Conservation (phyloP, 2,888 invertebrate species). For the Spilarctia lutea region DNA sequence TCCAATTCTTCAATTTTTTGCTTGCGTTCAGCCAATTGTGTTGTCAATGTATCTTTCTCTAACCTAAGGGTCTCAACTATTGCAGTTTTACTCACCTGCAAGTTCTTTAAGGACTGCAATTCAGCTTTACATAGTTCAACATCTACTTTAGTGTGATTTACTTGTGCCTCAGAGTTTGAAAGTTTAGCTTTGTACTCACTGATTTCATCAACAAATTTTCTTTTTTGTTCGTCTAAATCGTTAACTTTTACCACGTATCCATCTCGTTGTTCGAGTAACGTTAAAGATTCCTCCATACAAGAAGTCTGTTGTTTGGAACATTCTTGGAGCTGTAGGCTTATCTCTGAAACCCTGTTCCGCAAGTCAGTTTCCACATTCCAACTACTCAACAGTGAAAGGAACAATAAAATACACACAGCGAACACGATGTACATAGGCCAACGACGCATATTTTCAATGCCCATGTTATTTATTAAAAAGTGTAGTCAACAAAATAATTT, state of each 20-base stretch:
- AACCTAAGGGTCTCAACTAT: conserved; percentile 79
- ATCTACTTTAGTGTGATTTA: conserved; percentile 75
- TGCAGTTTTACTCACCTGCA: conserved; percentile 80
- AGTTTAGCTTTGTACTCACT: conserved; percentile 67
- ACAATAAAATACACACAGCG: conserved; percentile 76
- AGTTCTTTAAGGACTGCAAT: conserved; percentile 78
- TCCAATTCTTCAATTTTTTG: conserved; percentile 77
- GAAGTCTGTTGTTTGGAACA: conserved; percentile 77
- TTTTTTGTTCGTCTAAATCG: conserved; percentile 72
- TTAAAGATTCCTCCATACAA: conserved; percentile 78
- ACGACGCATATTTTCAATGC: conserved; percentile 84
- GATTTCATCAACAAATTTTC: conserved; percentile 66
- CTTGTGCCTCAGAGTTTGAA: conserved; percentile 71
- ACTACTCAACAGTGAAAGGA: conserved; percentile 82
- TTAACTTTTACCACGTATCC: conserved; percentile 72
- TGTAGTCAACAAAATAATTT: background rate
- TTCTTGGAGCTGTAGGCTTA: conserved; percentile 76
- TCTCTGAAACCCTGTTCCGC: conserved; percentile 69
- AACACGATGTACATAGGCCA: conserved; percentile 83
- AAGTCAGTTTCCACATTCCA: conserved; percentile 80
- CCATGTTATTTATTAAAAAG: conserved; percentile 64
- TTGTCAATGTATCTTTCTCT: conserved; percentile 77
- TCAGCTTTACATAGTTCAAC: conserved; percentile 80
- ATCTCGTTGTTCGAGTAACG: conserved; percentile 77
- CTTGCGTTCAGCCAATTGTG: conserved; percentile 74